These are phyloP conservation scores for Horisme vitalbata DNA, from an alignment of 2,888 invertebrate genomes.

Conservation along the genomic window DNA sequence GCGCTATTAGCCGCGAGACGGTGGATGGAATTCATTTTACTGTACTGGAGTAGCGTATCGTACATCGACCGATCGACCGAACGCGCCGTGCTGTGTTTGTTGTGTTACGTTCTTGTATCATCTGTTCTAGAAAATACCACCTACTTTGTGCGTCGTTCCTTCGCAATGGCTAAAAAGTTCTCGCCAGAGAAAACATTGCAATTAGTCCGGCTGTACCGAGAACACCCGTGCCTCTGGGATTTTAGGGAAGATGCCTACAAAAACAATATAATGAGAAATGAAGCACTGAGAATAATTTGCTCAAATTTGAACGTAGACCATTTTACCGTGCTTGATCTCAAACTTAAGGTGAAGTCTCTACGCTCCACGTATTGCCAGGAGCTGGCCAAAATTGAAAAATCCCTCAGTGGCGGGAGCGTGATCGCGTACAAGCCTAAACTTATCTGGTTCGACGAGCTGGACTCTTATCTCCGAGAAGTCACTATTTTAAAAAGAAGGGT, in stretches of 20 bases:
- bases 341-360: slow-evolving; percentile 5
- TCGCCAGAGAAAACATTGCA: slow-evolving; percentile 7
- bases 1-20: neutral
- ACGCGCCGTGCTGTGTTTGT: slow-evolving; percentile 3
- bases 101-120: no score
- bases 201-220: slow-evolving; percentile 3
- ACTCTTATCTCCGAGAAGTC: slow-evolving; percentile 7
- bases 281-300: neutral
- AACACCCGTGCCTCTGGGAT: slow-evolving; percentile 3
- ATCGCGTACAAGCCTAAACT: slow-evolving; percentile 5
- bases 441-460: slow-evolving; percentile 5
- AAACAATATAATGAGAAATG: neutral
- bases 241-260: neutral
- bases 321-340: slow-evolving; percentile 2
- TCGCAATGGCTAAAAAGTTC: neutral
- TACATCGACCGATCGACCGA: slow-evolving; percentile 7
- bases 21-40: neutral
- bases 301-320: neutral
- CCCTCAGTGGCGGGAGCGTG: neutral
- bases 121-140: no score
- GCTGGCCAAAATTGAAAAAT: slow-evolving; percentile 6
- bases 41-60: slow-evolving; percentile 7
- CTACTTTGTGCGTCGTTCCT: no score
- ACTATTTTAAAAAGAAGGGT: slow-evolving; percentile 1
- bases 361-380: slow-evolving; percentile 13